Conservation (phyloP, 2,797 vertebrate species). For the Schizopygopsis pylzovi region DNA sequence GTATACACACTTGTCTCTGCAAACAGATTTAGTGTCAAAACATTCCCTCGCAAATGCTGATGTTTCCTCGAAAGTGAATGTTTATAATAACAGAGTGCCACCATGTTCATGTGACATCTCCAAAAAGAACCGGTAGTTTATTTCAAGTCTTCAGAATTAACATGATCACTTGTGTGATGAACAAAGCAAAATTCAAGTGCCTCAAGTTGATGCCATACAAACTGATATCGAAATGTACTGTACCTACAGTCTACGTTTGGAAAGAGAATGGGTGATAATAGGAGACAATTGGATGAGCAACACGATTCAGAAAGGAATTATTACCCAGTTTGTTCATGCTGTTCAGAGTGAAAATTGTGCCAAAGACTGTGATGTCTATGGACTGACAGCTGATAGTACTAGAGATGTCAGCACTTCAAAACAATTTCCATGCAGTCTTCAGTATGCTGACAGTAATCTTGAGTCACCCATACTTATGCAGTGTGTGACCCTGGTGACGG, state of each 20-base stretch:
- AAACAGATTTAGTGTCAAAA: background rate
- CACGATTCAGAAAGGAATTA: background rate
- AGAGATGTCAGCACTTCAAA: slow-evolving; percentile 5
- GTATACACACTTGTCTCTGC: background rate
- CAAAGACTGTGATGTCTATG: background rate
- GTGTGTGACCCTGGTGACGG: background rate
- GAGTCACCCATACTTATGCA: background rate
- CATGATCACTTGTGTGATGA: background rate
- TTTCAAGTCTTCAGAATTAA: background rate
- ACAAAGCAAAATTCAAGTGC: background rate
- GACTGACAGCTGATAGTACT: background rate
- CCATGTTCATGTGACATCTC: background rate
- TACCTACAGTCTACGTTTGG: background rate
- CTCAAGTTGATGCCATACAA: background rate
- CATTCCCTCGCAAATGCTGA: background rate
- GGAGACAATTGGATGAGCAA: background rate
- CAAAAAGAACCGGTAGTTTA: background rate
- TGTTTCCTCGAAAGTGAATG: background rate
- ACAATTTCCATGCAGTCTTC: background rate
- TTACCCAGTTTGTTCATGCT: slow-evolving; percentile 13
- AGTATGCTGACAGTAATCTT: background rate
- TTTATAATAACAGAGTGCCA: background rate
- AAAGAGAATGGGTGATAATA: slow-evolving; percentile 1
- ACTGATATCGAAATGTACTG: background rate
- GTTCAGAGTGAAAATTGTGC: background rate